Evolutionary conservation across 1,140 invertebrate genomes (phyloP), one percentile per base, ranked within the genome.

Genomic region (Ooceraea biroi): DNA sequence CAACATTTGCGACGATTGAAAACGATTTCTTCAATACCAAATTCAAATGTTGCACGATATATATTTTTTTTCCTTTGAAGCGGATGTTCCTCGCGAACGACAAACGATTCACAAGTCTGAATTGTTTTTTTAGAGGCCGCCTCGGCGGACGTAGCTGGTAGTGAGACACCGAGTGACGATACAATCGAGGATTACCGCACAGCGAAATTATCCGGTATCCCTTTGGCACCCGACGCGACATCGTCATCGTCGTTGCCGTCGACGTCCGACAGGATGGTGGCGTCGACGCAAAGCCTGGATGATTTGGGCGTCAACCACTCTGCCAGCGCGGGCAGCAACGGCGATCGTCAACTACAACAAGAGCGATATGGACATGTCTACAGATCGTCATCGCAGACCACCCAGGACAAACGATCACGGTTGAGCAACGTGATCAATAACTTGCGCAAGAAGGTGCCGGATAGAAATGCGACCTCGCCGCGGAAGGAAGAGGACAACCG

Each of bases 351-450:
- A 57, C 91, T 90, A 17, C 88, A 90, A 17, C 69, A 87, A 25
- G 88, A 90, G 69, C 78, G 85, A 22, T 89, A 85, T 30, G 83
- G 72, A 8, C 80, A 91, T 44, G 30, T 78, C 14, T 86, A 89
- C 66, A 93, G 88, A 84, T 86, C 90, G 3, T 85, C 90, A 50
- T 83, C 85, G 0, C 93, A 91, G 66, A 94, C 89, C 7, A 91
- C 92, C 3, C 92, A 94, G 80, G 94, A 94, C 61, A 94, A 94
- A 76, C 89, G 94, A 10, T 94, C 93, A 27, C 89, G 94, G 11
- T 85, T 94, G 3, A 94, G 93, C 83, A 94, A 94, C 86, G 94
- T 94, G 12, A 94, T 94, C 55, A 93, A 93, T 85, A 94, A 94
- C 65, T 76, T 94, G 0, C 89, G 90, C 3, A 94, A 93, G 30